Percentiles rank a stretch among this genome's conserved stretches.
Conservation (phyloP, 2,797 vertebrate genomes). For the Meriones psammophilus region DNA sequence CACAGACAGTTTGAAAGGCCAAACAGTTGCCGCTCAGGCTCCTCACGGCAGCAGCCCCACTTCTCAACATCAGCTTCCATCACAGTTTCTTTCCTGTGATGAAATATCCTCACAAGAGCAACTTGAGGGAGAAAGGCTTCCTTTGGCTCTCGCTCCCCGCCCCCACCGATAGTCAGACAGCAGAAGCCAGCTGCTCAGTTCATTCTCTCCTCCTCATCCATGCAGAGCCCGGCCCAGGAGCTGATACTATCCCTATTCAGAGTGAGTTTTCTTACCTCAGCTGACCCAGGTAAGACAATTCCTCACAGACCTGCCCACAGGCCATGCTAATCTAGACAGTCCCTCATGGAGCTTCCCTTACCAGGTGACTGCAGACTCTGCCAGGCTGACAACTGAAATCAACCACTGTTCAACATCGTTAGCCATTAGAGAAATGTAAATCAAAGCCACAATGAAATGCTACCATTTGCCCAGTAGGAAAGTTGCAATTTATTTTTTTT, state of each 20-base stretch:
- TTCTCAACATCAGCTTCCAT: not conserved
- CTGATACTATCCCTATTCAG: not conserved
- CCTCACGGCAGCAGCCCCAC: too few species aligned
- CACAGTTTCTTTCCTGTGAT: not conserved
- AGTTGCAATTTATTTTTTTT: not conserved
- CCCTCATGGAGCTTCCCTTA: not conserved
- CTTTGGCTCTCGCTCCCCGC: too few species aligned
- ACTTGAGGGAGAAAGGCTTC: not conserved
- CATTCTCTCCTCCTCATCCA: not conserved
- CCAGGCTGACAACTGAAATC: not conserved
- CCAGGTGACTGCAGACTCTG: not conserved
- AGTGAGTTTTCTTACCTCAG: not conserved
- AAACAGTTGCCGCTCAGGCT: not conserved
- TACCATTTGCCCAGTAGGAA: not conserved
- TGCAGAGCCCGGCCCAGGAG: not conserved
- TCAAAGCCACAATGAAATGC: conserved; percentile 8
- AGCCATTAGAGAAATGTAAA: conserved; percentile 2
- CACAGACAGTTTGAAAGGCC: not conserved
- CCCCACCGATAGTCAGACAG: not conserved
- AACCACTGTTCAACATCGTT: not conserved
- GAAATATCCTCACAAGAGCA: not conserved
- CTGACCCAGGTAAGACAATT: not conserved
- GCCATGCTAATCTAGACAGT: not conserved
- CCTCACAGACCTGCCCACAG: not conserved
- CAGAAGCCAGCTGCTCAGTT: not conserved